Conservation (phyloP, 2,888 invertebrate species). For the Campoplex capitator region DNA sequence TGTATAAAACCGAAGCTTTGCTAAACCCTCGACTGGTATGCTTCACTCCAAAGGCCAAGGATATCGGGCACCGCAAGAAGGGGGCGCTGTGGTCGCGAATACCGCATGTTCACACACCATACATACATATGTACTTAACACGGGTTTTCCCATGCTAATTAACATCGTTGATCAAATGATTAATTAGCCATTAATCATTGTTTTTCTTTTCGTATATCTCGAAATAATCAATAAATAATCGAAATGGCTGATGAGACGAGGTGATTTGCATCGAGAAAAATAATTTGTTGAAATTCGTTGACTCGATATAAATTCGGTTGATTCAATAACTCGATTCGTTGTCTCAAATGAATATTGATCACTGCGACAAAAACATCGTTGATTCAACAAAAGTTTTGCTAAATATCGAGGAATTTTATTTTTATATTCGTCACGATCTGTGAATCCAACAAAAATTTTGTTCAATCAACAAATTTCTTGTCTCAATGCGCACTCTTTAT, state of each 20-base stretch:
- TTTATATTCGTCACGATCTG: too few species aligned
- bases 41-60: slow-evolving; percentile 65
- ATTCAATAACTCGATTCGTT: too few species aligned
- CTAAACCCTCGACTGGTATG: slow-evolving; percentile 54
- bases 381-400: too few species aligned
- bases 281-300: too few species aligned
- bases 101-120: slow-evolving; percentile 24
- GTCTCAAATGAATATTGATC: too few species aligned
- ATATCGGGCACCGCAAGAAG: slow-evolving; percentile 60
- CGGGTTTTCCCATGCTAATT: neutral
- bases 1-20: slow-evolving; percentile 38
- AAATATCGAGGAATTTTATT: too few species aligned
- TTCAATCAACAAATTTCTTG: too few species aligned
- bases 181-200: neutral
- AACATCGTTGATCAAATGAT: neutral
- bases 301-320: too few species aligned
- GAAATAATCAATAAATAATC: neutral
- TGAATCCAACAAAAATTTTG: too few species aligned
- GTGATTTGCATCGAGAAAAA: neutral
- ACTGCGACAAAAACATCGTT: too few species aligned
- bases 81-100: slow-evolving; percentile 57
- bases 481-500: too few species aligned
- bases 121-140: slow-evolving; percentile 7
- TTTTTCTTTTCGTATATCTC: neutral
- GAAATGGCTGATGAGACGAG: neutral